Evolutionary conservation across 1,140 invertebrate species (phyloP).

Genomic region (Aphelenchoides besseyi): DNA sequence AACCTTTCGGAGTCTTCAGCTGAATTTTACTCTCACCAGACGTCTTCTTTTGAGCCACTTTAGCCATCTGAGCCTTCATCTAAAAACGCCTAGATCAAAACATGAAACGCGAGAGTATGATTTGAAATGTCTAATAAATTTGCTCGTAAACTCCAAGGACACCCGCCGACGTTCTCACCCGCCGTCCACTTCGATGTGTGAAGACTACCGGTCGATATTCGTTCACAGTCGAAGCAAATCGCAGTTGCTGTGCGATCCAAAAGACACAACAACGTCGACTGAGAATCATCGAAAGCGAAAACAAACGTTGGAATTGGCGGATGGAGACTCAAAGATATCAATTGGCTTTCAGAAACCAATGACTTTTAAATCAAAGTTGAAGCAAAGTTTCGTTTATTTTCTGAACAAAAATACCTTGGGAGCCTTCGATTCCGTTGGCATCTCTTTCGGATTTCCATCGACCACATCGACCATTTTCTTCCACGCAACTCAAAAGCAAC

Average conservation of each 20-base stretch:
- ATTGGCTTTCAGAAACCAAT: background rate
- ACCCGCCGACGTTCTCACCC: constrained; percentile 11
- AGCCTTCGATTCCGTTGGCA: background rate
- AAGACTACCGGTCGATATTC: constrained; percentile 22
- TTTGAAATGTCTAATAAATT: background rate
- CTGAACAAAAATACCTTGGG: background rate
- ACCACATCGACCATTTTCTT: background rate
- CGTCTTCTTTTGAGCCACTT: constrained; percentile 35
- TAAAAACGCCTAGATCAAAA: constrained; percentile 16
- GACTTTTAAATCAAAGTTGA: background rate
- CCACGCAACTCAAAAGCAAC: too few species aligned
- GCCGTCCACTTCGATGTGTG: constrained; percentile 35
- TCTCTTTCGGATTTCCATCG: background rate
- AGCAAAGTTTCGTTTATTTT: constrained; percentile 1
- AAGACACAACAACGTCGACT: background rate
- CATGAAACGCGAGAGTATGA: background rate
- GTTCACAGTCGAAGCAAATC: background rate
- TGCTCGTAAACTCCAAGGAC: background rate
- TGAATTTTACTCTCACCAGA: constrained; percentile 23
- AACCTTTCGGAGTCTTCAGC: constrained; percentile 57
- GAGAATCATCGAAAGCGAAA: background rate
- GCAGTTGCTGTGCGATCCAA: background rate
- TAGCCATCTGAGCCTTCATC: constrained; percentile 40
- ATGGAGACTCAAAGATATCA: background rate
- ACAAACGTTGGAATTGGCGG: background rate